Evolutionary conservation across 2,113 vertebrate genomes (phyloP).

Genomic region (Coracopsis vasa): DNA sequence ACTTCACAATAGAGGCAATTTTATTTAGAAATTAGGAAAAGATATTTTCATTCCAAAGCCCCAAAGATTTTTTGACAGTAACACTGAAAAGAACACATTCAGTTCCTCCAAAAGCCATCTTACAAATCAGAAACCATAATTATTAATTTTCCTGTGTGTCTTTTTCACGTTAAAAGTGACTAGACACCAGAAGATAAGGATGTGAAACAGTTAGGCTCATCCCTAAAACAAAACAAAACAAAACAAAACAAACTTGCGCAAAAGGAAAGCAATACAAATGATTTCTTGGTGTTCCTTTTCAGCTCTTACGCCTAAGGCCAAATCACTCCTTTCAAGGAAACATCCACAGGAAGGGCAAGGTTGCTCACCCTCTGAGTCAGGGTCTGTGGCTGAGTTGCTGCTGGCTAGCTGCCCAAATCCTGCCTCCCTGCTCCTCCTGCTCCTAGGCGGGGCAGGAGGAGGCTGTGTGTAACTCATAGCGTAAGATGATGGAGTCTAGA

Average conservation of each 20-base stretch:
- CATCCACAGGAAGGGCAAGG: conserved; percentile 8
- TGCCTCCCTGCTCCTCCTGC: background rate
- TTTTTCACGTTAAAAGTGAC: background rate
- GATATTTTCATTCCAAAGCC: background rate
- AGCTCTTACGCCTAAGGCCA: background rate
- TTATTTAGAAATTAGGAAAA: background rate
- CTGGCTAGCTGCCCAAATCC: background rate
- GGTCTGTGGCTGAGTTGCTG: background rate
- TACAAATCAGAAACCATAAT: background rate
- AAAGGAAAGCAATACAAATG: background rate
- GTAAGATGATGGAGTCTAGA: background rate
- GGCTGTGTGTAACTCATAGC: background rate
- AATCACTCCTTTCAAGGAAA: conserved; percentile 23
- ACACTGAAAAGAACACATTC: background rate
- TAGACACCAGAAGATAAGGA: background rate
- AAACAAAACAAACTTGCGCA: background rate
- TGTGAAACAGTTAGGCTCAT: background rate
- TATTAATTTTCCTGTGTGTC: background rate
- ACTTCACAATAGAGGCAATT: background rate
- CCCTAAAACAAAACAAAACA: background rate
- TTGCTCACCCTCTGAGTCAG: conserved; percentile 2
- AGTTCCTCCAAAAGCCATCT: background rate
- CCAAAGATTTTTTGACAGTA: background rate
- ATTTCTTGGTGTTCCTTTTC: background rate
- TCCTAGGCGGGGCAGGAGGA: background rate